phyloP scores from a whole-genome alignment of 2,797 vertebrate species.

The Oreonectes daqikongensis region DNA sequence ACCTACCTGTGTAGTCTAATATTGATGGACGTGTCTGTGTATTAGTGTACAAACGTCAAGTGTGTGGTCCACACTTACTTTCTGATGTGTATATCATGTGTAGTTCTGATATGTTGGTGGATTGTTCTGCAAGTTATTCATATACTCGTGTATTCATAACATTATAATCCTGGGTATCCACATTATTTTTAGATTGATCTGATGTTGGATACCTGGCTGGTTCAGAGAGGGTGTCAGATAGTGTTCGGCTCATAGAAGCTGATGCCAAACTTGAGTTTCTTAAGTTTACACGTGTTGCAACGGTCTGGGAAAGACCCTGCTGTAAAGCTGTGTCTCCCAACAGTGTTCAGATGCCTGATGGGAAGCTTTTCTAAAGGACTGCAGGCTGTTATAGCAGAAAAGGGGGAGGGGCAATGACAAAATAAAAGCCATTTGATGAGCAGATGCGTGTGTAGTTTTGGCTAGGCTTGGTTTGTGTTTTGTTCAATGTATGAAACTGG shows the following conservation, averaged over 20 bases:
- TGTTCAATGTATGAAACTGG: slow-evolving; percentile 21
- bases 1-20: background rate
- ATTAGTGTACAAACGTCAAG: background rate
- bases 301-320: slow-evolving; percentile 32
- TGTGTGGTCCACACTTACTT: background rate
- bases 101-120: background rate
- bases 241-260: background rate
- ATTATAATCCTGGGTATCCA: background rate
- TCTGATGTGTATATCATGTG: background rate
- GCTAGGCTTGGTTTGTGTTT: slow-evolving; percentile 26
- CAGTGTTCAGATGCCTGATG: slow-evolving; percentile 16
- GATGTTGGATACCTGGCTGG: slow-evolving; percentile 7
- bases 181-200: slow-evolving; percentile 3
- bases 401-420: slow-evolving; percentile 31
- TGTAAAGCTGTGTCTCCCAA: slow-evolving; percentile 21
- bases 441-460: slow-evolving; percentile 38
- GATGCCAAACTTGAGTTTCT: slow-evolving; percentile 10
- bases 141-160: too few species aligned
- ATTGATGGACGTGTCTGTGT: background rate
- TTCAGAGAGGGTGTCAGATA: background rate
- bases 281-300: background rate
- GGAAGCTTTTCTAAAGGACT: slow-evolving; percentile 25
- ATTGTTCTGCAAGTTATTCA: background rate
- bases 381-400: slow-evolving; percentile 9
- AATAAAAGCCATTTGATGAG: slow-evolving; percentile 43